phyloP scores from a whole-genome alignment of 2,113 vertebrate species.

The Ardeotis arabs region DNA sequence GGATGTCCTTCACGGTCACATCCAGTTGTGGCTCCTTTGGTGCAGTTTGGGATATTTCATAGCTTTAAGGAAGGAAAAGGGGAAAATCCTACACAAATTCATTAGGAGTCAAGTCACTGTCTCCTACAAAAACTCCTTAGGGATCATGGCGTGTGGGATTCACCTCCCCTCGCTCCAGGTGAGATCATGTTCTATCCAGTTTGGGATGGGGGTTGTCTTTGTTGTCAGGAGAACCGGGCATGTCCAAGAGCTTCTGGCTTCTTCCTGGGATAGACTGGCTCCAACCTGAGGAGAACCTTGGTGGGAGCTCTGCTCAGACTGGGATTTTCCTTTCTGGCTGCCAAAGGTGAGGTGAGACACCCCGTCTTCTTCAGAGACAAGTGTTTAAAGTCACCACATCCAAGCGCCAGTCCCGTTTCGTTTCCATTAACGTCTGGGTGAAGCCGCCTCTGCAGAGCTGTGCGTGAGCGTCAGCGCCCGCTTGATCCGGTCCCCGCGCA shows the following conservation, averaged over 20 bases:
- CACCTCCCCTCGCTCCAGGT: neutral
- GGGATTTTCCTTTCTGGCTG: neutral
- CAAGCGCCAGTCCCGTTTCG: rapidly evolving
- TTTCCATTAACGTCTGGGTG: neutral
- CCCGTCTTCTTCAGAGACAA: neutral
- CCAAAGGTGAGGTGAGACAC: neutral
- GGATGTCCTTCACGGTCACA: neutral
- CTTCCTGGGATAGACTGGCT: neutral
- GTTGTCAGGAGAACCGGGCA: rapidly evolving
- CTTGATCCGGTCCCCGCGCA: neutral
- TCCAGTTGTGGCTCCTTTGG: neutral
- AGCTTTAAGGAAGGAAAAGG: neutral
- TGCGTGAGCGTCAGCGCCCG: rapidly evolving
- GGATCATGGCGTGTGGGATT: neutral
- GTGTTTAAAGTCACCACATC: rapidly evolving
- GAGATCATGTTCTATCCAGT: neutral
- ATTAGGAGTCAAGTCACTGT: neutral
- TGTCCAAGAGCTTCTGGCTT: neutral
- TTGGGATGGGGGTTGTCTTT: neutral
- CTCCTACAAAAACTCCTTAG: neutral
- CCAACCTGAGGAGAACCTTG: neutral
- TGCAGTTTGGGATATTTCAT: neutral
- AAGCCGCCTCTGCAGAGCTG: neutral
- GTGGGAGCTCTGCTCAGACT: neutral
- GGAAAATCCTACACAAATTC: neutral